These are phyloP conservation scores for Catocala sponsa DNA, from an alignment of 2,888 invertebrate genomes.

Conservation along the genomic window DNA sequence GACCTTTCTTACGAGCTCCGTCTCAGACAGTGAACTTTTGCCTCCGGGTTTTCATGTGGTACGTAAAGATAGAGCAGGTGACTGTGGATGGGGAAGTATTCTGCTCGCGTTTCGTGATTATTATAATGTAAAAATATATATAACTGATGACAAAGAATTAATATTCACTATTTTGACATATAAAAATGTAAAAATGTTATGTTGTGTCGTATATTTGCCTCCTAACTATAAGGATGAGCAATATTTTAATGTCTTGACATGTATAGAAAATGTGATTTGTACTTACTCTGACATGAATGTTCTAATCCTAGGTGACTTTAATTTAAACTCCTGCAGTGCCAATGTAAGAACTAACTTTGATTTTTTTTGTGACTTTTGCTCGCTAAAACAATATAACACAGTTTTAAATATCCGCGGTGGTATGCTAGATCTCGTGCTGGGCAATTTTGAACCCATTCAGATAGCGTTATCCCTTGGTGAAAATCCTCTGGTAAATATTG, in stretches of 20 bases:
- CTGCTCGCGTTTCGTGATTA: too few relatives aligned
- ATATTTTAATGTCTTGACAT: neutral
- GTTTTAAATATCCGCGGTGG: neutral
- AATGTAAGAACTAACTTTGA: too few relatives aligned
- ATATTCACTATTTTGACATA: neutral
- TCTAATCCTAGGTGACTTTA: neutral
- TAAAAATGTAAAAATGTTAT: neutral
- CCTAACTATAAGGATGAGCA: neutral
- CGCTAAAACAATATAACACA: too few relatives aligned
- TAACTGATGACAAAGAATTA: too few relatives aligned
- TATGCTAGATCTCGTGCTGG: neutral
- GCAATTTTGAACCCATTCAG: neutral
- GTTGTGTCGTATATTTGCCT: conserved; percentile 3
- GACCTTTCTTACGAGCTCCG: neutral
- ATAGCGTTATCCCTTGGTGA: neutral
- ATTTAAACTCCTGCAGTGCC: too few relatives aligned
- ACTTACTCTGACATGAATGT: neutral
- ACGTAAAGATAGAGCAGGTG: too few relatives aligned
- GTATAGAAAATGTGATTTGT: conserved; percentile 3
- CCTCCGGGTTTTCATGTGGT: neutral
- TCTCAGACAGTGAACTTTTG: neutral
- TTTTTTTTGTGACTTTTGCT: too few relatives aligned
- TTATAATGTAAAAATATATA: too few relatives aligned
- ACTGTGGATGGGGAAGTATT: too few relatives aligned
- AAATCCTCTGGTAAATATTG: neutral